phyloP scores from a whole-genome alignment of 2,113 vertebrate genomes.

The Nothocercus nigrocapillus region DNA sequence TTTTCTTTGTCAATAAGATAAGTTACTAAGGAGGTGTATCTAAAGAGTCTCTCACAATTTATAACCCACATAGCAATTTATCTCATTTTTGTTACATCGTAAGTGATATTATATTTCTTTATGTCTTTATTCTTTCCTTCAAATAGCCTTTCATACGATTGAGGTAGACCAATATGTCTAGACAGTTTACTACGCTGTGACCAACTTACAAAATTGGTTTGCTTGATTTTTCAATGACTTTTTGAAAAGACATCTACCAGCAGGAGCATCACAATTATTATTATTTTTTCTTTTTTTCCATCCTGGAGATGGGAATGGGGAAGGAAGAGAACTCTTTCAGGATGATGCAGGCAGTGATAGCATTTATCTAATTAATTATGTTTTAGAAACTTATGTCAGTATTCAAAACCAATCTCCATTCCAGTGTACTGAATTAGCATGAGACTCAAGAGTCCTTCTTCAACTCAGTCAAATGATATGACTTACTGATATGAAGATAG shows the following conservation, averaged over 20 bases:
- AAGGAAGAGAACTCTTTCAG: background rate
- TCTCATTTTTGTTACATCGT: background rate
- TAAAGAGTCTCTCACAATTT: background rate
- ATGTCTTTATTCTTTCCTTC: background rate
- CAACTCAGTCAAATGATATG: background rate
- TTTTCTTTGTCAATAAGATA: background rate
- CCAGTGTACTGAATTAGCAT: background rate
- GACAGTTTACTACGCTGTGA: background rate
- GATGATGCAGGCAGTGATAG: background rate
- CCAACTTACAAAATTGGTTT: background rate
- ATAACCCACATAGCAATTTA: background rate
- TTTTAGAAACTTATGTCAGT: background rate
- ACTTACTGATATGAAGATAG: background rate
- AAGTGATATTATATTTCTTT: background rate
- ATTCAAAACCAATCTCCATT: background rate
- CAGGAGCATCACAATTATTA: background rate
- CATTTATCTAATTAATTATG: background rate
- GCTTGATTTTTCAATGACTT: background rate
- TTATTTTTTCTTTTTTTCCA: background rate
- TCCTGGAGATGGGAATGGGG: background rate
- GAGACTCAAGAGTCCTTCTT: background rate
- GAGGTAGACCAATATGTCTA: background rate
- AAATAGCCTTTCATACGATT: background rate
- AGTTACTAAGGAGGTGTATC: background rate
- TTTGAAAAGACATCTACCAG: background rate